phyloP scores from a whole-genome alignment of 1,140 invertebrate species.

The Mya arenaria region DNA sequence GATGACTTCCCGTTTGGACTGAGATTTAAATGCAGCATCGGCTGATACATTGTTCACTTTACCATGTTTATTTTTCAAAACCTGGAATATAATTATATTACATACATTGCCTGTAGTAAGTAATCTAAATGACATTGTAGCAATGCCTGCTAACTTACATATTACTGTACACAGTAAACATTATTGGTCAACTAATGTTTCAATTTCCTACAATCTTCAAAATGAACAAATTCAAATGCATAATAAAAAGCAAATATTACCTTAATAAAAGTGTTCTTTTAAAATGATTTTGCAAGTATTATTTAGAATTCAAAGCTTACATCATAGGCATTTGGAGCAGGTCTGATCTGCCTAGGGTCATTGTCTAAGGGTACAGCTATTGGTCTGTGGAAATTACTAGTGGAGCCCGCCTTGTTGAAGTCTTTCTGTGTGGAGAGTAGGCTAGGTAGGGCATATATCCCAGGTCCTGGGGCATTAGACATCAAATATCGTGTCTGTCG shows the following conservation, averaged over 20 bases:
- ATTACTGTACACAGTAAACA: no score
- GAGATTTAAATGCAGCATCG: slow-evolving; percentile 77
- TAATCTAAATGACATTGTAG: no score
- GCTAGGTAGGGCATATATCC: slow-evolving; percentile 73
- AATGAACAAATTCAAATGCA: no score
- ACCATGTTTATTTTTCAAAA: slow-evolving; percentile 64
- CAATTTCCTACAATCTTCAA: no score
- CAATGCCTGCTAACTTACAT: no score
- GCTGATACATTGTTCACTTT: slow-evolving; percentile 77
- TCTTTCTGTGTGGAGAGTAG: slow-evolving; percentile 70
- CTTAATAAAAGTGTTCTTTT: no score
- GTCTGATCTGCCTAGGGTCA: slow-evolving; percentile 61
- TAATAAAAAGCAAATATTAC: no score
- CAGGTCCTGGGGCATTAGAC: slow-evolving; percentile 74
- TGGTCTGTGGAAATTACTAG: slow-evolving; percentile 74
- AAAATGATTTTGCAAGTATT: no score
- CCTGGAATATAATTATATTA: no score
- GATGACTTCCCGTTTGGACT: slow-evolving; percentile 72
- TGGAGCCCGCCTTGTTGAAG: slow-evolving; percentile 71
- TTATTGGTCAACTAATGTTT: no score
- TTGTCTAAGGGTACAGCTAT: slow-evolving; percentile 69
- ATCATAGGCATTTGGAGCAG: slow-evolving; percentile 78
- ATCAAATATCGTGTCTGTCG: slow-evolving; percentile 52
- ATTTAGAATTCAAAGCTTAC: slow-evolving; percentile 70
- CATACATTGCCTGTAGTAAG: no score